Base-by-base conservation (phyloP, 2,113 vertebrate genomes). In the Chlamydotis undulata region DNA sequence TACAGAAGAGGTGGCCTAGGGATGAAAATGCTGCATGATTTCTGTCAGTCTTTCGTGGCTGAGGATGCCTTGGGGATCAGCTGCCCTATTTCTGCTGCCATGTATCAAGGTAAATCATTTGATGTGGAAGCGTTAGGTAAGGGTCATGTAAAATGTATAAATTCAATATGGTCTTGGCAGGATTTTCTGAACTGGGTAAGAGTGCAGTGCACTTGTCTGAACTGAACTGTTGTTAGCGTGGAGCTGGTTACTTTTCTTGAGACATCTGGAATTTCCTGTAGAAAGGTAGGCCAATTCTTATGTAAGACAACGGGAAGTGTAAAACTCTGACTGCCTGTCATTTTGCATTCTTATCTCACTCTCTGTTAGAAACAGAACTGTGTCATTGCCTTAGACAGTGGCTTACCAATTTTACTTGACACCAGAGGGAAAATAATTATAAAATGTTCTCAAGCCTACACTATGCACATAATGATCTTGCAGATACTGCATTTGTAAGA, bases 31-130 rank as follows among this genome's bases (percentile, higher is more conserved):
- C 97, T 99, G 69, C 83, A 65, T 90, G 99, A 99, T 93, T 99
- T 99, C 98, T 99, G 99, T 83, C 97, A 96, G 43, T 96, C 97
- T 0, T 99, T 99, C 96, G 14, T 68, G 22, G 86, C 96, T 6
- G 99, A 99, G 8, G 96, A 97, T 69, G 98, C 98, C 71, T 94
- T 99, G 86, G 99, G 99, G n/a, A 70, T 99, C 97, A 99, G 99
- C 93, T 97, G 92, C 76, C 99, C 99, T 1, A 94, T 99, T 68
- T 99, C 99, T 71, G 56, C 98, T 60, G 96, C 97, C 80, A 99
- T 99, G 99, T 98, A 97, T 81, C 97, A 97, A 98, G 99, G 99
- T 99, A 95, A 96, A 87, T 73, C 2, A 1, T 57, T 49, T 89
- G 70, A 59, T 86, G 82, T 56, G 49, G 81, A 68, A 67, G 60